Percentiles rank a stretch among this genome's conserved stretches.
Conservation (phyloP, 2,797 vertebrate species). For the Buceros bicornis region DNA sequence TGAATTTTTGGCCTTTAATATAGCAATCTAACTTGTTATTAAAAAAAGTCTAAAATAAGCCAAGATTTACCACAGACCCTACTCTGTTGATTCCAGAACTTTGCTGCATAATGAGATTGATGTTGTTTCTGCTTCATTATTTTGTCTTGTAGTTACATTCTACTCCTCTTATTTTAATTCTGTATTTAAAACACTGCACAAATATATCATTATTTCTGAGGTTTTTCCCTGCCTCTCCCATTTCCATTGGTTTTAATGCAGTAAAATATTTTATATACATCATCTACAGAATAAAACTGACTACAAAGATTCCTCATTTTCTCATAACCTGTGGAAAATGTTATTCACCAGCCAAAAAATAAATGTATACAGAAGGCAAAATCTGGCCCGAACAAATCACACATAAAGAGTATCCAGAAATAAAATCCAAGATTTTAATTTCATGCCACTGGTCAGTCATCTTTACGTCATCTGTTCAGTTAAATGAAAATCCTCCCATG, state of each 20-base stretch:
- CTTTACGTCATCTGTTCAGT: not conserved
- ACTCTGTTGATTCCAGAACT: not conserved
- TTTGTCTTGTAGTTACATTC: not conserved
- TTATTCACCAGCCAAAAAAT: not conserved
- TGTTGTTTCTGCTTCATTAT: not conserved
- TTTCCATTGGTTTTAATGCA: not conserved
- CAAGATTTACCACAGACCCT: not conserved
- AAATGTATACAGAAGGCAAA: not conserved
- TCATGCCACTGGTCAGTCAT: not conserved
- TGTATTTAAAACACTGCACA: not conserved
- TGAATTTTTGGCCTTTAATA: too few relatives aligned
- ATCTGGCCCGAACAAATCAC: not conserved
- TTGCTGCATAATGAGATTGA: not conserved
- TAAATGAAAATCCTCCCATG: not conserved
- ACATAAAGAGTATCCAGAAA: not conserved
- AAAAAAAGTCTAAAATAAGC: not conserved
- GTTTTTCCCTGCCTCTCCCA: not conserved
- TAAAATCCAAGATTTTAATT: not conserved
- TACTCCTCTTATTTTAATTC: not conserved
- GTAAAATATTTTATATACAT: not conserved
- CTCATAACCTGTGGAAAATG: not conserved
- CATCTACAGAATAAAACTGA: not conserved
- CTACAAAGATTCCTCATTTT: not conserved
- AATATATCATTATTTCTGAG: not conserved
- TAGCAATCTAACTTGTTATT: not conserved